A percentile compares a stretch with the other conserved stretches of the same genome.
Conservation (phyloP, 2,113 vertebrate species). For the Chaetorhynchus papuensis region DNA sequence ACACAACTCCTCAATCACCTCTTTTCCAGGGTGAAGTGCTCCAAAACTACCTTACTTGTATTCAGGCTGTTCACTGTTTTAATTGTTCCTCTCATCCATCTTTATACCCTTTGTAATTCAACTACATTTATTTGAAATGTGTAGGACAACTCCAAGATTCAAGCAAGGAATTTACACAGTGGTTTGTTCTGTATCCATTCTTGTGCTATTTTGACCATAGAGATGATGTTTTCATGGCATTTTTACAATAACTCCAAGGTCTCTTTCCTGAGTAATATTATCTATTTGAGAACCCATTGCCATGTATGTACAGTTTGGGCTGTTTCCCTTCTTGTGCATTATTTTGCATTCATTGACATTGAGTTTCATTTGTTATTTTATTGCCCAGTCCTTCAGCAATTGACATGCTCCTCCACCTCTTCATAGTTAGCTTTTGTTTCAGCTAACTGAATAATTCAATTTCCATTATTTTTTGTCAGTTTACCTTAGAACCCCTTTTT, state of each 20-base stretch:
- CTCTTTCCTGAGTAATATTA: neutral
- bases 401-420: neutral
- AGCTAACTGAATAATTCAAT: neutral
- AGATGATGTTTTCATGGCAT: neutral
- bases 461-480: neutral
- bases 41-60: neutral
- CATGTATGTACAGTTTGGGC: neutral
- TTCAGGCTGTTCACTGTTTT: neutral
- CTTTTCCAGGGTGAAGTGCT: neutral
- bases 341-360: constrained; percentile 3
- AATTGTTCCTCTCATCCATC: neutral
- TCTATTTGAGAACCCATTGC: neutral
- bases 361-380: neutral
- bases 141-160: neutral
- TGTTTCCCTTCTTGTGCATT: neutral
- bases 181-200: neutral
- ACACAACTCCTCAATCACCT: neutral
- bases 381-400: neutral
- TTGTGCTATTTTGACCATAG: neutral
- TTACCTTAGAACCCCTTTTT: neutral
- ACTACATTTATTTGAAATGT: neutral
- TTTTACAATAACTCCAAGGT: constrained; percentile 7
- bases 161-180: neutral
- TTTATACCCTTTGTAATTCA: neutral
- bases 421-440: neutral